These are phyloP conservation scores for Bombus waltoni DNA, from an alignment of 1,140 invertebrate genomes.

Conservation along the genomic window DNA sequence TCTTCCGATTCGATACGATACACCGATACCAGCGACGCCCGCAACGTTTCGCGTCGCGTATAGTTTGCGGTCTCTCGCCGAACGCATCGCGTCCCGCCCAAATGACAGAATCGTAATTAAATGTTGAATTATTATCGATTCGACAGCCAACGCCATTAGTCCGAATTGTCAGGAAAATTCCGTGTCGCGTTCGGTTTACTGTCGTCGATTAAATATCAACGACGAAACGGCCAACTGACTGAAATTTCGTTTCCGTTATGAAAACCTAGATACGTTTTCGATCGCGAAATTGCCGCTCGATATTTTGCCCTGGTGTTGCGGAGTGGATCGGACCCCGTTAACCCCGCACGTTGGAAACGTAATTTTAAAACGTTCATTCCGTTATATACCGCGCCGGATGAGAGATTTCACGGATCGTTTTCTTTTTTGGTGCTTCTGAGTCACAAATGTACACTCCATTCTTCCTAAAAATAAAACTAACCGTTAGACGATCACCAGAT, in stretches of 20 bases:
- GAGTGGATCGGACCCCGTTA: no score
- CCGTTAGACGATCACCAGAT: not conserved
- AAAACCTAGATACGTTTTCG: not conserved
- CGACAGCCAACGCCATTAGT: conserved; percentile 16
- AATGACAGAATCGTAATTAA: conserved; percentile 45
- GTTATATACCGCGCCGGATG: not conserved
- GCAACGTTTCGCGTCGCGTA: not conserved
- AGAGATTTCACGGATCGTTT: not conserved
- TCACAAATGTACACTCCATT: not conserved
- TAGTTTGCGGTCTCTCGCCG: conserved; percentile 33
- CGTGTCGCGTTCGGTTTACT: not conserved
- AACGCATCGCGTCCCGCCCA: not conserved
- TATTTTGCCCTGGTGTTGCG: no score
- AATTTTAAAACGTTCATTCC: not conserved
- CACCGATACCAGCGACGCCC: no score
- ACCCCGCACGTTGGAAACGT: no score
- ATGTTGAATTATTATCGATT: conserved; percentile 42
- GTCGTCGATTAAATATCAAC: conserved; percentile 11
- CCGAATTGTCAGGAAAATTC: conserved; percentile 24
- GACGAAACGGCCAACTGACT: not conserved
- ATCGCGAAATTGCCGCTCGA: not conserved
- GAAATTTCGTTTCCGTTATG: not conserved
- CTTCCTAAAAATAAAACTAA: conserved; percentile 10
- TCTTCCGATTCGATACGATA: conserved; percentile 42
- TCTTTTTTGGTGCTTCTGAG: not conserved